phyloP scores from a whole-genome alignment of 2,797 vertebrate genomes.

The Labroides dimidiatus region DNA sequence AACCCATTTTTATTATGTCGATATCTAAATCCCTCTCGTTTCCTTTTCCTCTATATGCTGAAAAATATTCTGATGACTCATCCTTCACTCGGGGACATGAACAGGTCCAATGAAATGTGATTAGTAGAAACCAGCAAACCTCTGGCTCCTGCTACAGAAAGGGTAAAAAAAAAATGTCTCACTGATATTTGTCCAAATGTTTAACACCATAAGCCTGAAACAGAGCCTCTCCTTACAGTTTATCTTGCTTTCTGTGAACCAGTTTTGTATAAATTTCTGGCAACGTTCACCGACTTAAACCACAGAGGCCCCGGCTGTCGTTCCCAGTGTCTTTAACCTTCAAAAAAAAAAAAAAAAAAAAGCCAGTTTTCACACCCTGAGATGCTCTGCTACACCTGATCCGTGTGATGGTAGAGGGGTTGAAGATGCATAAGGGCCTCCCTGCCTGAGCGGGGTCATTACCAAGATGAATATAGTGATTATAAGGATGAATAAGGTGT shows the following conservation, averaged over 20 bases:
- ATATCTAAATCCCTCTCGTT: conserved; percentile 2
- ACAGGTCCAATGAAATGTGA: conserved; percentile 22
- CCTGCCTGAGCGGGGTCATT: conserved; percentile 66
- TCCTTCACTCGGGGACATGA: conserved; percentile 2
- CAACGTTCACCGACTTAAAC: background rate
- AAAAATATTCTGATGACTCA: conserved; percentile 32
- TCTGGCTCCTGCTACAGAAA: background rate
- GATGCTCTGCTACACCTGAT: conserved; percentile 21
- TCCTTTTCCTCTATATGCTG: conserved; percentile 4
- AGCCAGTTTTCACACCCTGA: conserved; percentile 35
- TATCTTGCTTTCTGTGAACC: background rate
- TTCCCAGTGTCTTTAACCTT: conserved; percentile 30
- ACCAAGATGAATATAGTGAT: conserved; percentile 79
- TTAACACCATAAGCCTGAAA: background rate
- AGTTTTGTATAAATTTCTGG: no score
- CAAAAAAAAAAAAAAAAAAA: conserved; percentile 42
- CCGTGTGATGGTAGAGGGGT: conserved; percentile 23
- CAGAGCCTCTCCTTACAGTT: background rate
- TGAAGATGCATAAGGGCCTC: conserved; percentile 27
- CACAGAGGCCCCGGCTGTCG: conserved; percentile 16
- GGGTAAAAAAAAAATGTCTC: background rate
- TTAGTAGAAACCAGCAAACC: conserved; percentile 3
- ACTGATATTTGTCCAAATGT: background rate
- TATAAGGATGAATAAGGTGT: conserved; percentile 80
- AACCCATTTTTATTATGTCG: background rate